These are phyloP conservation scores for Chanos chanos DNA, from an alignment of 2,797 vertebrate species.

Conservation along the genomic window DNA sequence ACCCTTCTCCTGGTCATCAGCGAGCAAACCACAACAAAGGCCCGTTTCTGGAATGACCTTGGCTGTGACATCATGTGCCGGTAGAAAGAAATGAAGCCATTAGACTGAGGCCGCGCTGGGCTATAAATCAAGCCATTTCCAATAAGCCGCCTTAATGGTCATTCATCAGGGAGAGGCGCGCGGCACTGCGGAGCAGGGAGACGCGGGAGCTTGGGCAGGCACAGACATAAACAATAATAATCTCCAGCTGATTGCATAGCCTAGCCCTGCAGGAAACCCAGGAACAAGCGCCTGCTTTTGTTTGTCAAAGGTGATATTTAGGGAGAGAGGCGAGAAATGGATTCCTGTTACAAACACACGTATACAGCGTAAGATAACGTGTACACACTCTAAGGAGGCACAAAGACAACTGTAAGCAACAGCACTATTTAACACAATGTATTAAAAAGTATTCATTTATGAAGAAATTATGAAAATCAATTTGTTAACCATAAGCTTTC, in stretches of 20 bases:
- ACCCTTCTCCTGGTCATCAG: slow-evolving; percentile 89
- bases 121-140: slow-evolving; percentile 99
- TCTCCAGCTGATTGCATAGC: slow-evolving; percentile 82
- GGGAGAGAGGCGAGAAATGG: slow-evolving; percentile 62
- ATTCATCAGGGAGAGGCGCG: slow-evolving; percentile 84
- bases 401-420: too few relatives aligned
- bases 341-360: slow-evolving; percentile 29
- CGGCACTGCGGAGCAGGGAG: slow-evolving; percentile 21
- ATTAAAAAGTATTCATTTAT: too few relatives aligned
- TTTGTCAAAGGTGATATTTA: slow-evolving; percentile 86
- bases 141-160: slow-evolving; percentile 99
- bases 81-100: slow-evolving; percentile 99
- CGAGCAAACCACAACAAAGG: slow-evolving; percentile 94
- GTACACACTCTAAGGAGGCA: slow-evolving; percentile 5
- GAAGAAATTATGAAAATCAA: too few relatives aligned
- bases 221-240: slow-evolving; percentile 96
- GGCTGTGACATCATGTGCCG: slow-evolving; percentile 97
- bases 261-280: slow-evolving; percentile 83
- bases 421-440: too few relatives aligned
- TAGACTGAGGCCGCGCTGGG: slow-evolving; percentile 94
- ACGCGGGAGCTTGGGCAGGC: slow-evolving; percentile 45
- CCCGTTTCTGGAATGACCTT: slow-evolving; percentile 97
- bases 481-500: too few relatives aligned
- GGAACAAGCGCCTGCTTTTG: slow-evolving; percentile 81
- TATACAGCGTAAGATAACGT: slow-evolving; percentile 4